Base-by-base conservation (phyloP, 2,888 invertebrate species). In the Microplitis deprimator region DNA sequence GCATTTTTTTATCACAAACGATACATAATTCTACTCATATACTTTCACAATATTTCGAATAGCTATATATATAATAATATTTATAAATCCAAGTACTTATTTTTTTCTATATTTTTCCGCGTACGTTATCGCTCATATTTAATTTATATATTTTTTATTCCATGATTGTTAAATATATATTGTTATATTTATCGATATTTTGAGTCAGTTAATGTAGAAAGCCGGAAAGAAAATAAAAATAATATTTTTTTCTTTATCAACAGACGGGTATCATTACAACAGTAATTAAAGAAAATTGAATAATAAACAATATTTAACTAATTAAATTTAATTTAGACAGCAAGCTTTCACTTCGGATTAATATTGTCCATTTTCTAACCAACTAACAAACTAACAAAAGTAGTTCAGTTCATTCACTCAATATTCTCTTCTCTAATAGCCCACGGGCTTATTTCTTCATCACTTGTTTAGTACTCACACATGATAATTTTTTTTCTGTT, bases 31-130 rank as follows among this genome's bases (percentile, higher is more conserved):
- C 60, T 38, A 62, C 39, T 50, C 13, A 50, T 50, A 50, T 39
- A 72, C 71, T 72, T 72, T 72, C 71, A 72, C 71, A 61, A 17
- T 13, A n/a, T 70, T 70, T 62, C 40, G 39, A 40, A 38, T 17
- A 72, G 39, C 10, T 17, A 16, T 17, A n/a, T 20, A 38, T 72
- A 39, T 38, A 40, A n/a, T 40, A 13, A n/a, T n/a, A 1, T n/a
- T 13, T n/a, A n/a, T 17, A 16, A 41, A n/a, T 68, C 1, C 40
- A 40, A 6, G 10, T 20, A 40, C 41, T 68, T 10, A 68, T 68
- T 17, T 29, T 68, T 68, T 41, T 68, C 40, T 41, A 16, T 16
- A 40, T 68, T 50, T 50, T 50, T 50, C 50, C 50, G 13, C 50
- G 3, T 50, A 13, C 50, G 29, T 68, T 68, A 68, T 68, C 68